A percentile compares a stretch with the other conserved stretches of the same genome.
phyloP scores from a whole-genome alignment of 2,888 invertebrate genomes.

The Epinotia ramella region DNA sequence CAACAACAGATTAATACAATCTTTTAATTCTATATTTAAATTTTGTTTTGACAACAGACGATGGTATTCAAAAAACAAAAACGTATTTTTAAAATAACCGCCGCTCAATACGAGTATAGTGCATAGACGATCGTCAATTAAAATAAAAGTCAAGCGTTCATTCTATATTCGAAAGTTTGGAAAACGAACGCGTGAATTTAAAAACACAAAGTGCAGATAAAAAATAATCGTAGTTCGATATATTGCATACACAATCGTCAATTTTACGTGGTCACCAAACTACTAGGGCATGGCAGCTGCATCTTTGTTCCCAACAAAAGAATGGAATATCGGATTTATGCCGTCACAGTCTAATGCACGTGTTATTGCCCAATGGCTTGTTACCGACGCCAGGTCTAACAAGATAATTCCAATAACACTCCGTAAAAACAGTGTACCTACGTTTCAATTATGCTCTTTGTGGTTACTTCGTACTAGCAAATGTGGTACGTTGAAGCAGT shows the following conservation, averaged over 20 bases:
- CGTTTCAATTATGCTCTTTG: conserved; percentile 5
- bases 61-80: background rate
- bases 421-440: conserved; percentile 19
- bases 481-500: background rate
- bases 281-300: conserved; percentile 36
- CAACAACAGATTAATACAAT: conserved; percentile 1
- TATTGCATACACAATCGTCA: conserved; percentile 28
- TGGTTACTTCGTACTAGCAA: background rate
- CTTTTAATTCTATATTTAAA: background rate
- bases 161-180: background rate
- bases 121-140: background rate
- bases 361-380: conserved; percentile 36
- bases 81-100: background rate
- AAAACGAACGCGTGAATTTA: background rate
- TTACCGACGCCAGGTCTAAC: conserved; percentile 32
- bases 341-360: conserved; percentile 39
- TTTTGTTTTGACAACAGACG: background rate
- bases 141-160: too few relatives aligned
- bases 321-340: conserved; percentile 43
- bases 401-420: conserved; percentile 34
- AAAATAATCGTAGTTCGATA: background rate
- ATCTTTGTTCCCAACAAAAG: conserved; percentile 43
- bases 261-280: conserved; percentile 23
- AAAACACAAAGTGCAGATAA: background rate
- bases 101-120: background rate